These are phyloP conservation scores for Rallus limicola DNA, from an alignment of 2,113 vertebrate genomes.

Conservation along the genomic window DNA sequence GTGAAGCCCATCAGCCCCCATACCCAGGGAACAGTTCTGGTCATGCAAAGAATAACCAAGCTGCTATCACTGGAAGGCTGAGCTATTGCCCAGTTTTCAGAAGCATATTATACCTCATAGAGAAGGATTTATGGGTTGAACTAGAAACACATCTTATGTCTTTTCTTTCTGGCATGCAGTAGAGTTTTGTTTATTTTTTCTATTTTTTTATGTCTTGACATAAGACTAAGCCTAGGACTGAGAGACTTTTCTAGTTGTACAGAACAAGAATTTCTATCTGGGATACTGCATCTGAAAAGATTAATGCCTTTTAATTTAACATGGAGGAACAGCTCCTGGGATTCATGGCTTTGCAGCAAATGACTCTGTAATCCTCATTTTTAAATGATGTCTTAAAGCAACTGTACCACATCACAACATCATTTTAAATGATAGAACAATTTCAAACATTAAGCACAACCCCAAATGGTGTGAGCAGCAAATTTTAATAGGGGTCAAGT, in stretches of 20 bases:
- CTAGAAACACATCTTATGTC: not conserved
- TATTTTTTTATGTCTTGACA: not conserved
- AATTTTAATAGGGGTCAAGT: constrained; percentile 17
- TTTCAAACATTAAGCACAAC: not conserved
- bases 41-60: not conserved
- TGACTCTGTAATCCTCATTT: not conserved
- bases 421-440: not conserved
- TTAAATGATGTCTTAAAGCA: not conserved
- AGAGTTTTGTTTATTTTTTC: not conserved
- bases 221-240: not conserved
- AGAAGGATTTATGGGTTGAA: not conserved
- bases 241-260: not conserved
- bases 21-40: not conserved
- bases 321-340: not conserved
- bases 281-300: not conserved
- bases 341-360: not conserved
- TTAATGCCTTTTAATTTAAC: not conserved
- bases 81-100: not conserved
- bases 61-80: not conserved
- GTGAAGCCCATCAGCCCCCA: not conserved
- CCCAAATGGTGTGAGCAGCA: not conserved
- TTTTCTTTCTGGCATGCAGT: not conserved
- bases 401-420: not conserved
- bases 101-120: not conserved
- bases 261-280: not conserved